phyloP scores from a whole-genome alignment of 2,113 vertebrate species.

The Microcebus lehilahytsara region DNA sequence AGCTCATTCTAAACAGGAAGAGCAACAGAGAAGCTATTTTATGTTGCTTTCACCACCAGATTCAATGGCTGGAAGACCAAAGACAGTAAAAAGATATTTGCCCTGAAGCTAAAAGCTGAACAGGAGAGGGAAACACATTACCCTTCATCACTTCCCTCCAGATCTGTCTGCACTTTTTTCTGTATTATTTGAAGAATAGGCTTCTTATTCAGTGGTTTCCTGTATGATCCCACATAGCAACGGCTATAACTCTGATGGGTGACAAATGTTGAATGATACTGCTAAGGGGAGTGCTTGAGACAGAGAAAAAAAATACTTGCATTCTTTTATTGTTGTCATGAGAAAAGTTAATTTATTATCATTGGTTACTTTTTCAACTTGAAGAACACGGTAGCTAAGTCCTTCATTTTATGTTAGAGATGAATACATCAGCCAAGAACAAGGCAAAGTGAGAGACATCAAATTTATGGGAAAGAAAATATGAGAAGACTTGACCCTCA shows the following conservation, averaged over 20 bases:
- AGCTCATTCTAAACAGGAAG: neutral
- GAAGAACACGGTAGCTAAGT: conserved; percentile 21
- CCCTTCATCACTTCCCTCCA: neutral
- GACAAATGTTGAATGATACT: conserved; percentile 42
- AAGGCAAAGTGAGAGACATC: neutral
- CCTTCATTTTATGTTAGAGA: conserved; percentile 41
- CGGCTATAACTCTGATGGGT: neutral
- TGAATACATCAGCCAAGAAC: conserved; percentile 2
- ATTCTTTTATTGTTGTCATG: conserved; percentile 25
- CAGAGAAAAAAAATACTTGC: neutral
- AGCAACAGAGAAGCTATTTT: conserved; percentile 12
- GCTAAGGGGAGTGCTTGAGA: conserved; percentile 4
- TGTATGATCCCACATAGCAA: neutral
- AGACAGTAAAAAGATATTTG: conserved; percentile 34
- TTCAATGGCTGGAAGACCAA: neutral
- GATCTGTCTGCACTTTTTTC: neutral
- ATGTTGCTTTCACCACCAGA: neutral
- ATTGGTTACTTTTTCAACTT: conserved; percentile 56
- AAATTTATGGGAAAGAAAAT: conserved; percentile 15
- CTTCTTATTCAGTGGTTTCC: neutral
- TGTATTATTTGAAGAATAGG: conserved; percentile 52
- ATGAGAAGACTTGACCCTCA: neutral
- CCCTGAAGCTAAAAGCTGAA: conserved; percentile 40
- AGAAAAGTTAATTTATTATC: conserved; percentile 47
- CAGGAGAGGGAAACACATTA: conserved; percentile 28